Percentiles rank a stretch among this genome's conserved stretches.
Evolutionary conservation across 2,888 invertebrate species (phyloP).

Genomic region (Nemotelus pantherinus): DNA sequence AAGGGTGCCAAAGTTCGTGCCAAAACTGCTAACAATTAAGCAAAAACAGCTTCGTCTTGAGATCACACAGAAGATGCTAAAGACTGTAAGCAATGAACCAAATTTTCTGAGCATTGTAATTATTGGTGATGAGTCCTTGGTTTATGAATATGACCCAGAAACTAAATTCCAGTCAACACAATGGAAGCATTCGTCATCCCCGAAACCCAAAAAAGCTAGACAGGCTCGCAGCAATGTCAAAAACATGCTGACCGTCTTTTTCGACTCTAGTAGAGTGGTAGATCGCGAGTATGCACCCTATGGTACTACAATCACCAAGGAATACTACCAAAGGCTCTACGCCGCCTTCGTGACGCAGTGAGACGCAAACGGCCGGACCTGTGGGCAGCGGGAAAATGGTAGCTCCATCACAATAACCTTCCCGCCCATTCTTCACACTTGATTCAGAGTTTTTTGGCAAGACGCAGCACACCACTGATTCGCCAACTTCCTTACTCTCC

Average conservation of each 20-base stretch:
- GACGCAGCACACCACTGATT: background rate
- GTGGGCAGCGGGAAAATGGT: background rate
- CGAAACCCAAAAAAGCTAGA: background rate
- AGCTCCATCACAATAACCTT: background rate
- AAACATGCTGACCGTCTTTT: conserved; percentile 1
- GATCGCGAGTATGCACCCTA: background rate
- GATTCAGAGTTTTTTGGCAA: background rate
- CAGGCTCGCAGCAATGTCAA: conserved; percentile 2
- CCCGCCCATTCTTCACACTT: background rate
- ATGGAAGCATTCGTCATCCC: conserved; percentile 5
- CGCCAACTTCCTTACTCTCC: background rate
- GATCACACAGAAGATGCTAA: background rate
- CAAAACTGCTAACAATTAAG: background rate
- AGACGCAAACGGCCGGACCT: conserved; percentile 12
- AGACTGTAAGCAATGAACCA: background rate
- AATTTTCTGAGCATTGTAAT: background rate
- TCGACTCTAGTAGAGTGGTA: background rate
- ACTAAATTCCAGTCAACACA: conserved; percentile 8
- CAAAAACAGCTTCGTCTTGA: background rate
- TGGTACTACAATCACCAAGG: background rate
- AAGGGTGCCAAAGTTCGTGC: conserved; percentile 5
- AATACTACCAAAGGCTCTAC: background rate
- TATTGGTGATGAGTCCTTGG: conserved; percentile 6
- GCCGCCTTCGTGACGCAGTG: background rate
- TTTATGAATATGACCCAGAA: conserved; percentile 2